These are phyloP conservation scores for Agapostemon virescens DNA, from an alignment of 2,888 invertebrate genomes.

Conservation along the genomic window DNA sequence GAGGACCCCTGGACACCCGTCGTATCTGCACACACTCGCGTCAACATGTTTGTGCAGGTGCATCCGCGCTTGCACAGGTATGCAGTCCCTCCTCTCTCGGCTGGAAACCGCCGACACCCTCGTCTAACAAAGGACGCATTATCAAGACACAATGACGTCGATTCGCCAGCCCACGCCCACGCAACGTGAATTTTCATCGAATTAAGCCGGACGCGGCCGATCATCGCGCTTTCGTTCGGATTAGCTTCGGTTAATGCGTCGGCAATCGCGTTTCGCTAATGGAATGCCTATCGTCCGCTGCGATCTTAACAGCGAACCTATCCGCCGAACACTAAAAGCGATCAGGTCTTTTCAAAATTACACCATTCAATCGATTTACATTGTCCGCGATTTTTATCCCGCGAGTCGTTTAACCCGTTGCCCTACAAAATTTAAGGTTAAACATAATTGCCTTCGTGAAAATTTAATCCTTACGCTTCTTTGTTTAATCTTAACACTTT, in stretches of 20 bases:
- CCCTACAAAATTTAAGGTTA: too few relatives aligned
- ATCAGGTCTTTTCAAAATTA: background rate
- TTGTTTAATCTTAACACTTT: too few relatives aligned
- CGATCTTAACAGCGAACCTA: background rate
- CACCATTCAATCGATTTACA: too few relatives aligned
- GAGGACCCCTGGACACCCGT: conserved; percentile 1
- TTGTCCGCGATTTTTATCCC: too few relatives aligned
- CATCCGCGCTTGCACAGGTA: conserved; percentile 48
- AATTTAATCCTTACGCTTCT: too few relatives aligned
- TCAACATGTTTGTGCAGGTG: conserved; percentile 57
- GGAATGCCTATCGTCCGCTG: background rate
- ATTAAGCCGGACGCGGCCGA: conserved; percentile 27
- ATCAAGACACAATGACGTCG: conserved; percentile 46
- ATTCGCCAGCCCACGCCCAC: background rate
- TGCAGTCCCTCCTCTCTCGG: conserved; percentile 11
- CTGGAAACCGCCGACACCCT: conserved; percentile 12
- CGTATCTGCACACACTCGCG: conserved; percentile 20
- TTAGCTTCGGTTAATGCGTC: conserved; percentile 34
- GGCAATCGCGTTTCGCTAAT: conserved; percentile 6
- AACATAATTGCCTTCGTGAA: too few relatives aligned
- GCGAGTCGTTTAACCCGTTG: too few relatives aligned
- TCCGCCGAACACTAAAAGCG: background rate
- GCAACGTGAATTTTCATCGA: conserved; percentile 46
- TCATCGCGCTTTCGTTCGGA: conserved; percentile 20
- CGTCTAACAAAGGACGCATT: conserved; percentile 48